Evolutionary conservation across 1,140 invertebrate genomes (phyloP).

Genomic region (Galleria mellonella): DNA sequence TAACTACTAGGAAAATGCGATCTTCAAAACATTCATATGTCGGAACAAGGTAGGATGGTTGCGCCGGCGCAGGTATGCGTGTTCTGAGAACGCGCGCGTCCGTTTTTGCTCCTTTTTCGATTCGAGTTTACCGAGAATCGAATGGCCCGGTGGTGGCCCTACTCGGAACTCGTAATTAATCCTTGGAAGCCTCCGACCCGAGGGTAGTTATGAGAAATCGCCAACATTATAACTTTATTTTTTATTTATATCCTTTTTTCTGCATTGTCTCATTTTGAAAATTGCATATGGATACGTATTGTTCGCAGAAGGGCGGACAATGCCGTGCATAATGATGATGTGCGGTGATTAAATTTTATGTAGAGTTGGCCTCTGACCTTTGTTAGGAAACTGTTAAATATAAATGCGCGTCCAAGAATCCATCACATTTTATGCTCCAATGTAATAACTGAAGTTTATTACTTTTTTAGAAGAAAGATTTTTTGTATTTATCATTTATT

Average conservation of each 20-base stretch:
- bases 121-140: conserved; percentile 65
- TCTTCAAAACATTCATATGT: conserved; percentile 34
- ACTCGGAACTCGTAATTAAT: conserved; percentile 71
- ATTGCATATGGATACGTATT: conserved; percentile 36
- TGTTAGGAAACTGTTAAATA: conserved; percentile 19
- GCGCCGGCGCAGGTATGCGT: conserved; percentile 62
- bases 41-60: conserved; percentile 44
- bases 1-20: conserved; percentile 56
- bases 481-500: too few species aligned
- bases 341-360: conserved; percentile 33
- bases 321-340: conserved; percentile 20
- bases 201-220: conserved; percentile 65
- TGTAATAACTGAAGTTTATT: too few species aligned
- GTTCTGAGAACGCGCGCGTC: conserved; percentile 56
- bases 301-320: conserved; percentile 40
- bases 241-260: conserved; percentile 39
- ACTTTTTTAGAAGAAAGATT: too few species aligned
- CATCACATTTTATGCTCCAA: too few species aligned
- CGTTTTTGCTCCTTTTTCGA: conserved; percentile 72
- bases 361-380: conserved; percentile 33
- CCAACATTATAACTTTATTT: conserved; percentile 46
- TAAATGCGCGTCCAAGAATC: conserved; percentile 18
- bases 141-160: conserved; percentile 65
- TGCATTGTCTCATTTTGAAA: conserved; percentile 52
- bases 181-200: conserved; percentile 64